Evolutionary conservation across 2,113 vertebrate genomes (phyloP).

Genomic region (Lepus timidus): DNA sequence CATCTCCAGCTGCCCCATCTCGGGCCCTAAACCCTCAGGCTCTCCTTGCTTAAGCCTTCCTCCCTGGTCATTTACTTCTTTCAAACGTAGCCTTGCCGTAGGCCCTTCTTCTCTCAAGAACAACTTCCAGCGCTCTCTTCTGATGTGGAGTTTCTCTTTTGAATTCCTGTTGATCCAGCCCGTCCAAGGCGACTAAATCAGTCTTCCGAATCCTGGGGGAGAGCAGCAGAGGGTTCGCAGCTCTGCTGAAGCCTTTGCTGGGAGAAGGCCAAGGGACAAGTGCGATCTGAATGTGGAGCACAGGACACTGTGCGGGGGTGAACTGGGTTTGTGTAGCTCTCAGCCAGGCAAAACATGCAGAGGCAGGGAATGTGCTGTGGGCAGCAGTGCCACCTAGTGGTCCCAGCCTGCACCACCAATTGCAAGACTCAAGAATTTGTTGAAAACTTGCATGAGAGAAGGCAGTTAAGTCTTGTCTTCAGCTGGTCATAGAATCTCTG

Average conservation of each 20-base stretch:
- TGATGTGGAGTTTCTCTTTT: not conserved
- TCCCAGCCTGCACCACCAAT: not conserved
- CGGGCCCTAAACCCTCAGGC: not conserved
- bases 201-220: too few species aligned
- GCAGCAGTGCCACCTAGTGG: slow-evolving; percentile 61
- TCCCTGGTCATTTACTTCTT: not conserved
- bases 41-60: not conserved
- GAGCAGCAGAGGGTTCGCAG: not conserved
- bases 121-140: not conserved
- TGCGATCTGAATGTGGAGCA: accelerated
- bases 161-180: not conserved
- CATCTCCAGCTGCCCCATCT: accelerated
- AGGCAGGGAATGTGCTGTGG: not conserved
- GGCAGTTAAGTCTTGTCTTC: not conserved
- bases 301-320: accelerated
- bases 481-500: too few species aligned
- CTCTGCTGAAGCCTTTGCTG: not conserved
- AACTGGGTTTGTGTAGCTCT: not conserved
- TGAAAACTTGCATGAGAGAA: too few species aligned
- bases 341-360: not conserved
- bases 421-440: accelerated
- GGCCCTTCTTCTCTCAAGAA: not conserved
- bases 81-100: too few species aligned
- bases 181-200: not conserved
- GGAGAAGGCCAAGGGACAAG: not conserved